Conservation (phyloP, 1,140 invertebrate species). For the Dendroctonus valens region DNA sequence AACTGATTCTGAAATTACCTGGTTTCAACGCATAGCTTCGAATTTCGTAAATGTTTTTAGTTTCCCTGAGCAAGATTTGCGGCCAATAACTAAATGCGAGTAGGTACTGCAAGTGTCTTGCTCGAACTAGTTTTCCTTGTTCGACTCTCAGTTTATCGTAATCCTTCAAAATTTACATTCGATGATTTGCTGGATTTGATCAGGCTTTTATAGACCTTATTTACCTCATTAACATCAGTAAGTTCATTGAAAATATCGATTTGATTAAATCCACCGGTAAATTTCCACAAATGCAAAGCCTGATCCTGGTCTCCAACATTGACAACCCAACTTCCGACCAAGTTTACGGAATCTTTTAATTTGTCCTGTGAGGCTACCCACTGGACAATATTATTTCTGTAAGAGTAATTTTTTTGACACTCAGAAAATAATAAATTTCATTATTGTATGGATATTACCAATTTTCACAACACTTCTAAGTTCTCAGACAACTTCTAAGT, state of each 20-base stretch:
- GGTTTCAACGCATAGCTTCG: conserved; percentile 87
- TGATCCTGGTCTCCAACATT: conserved; percentile 97
- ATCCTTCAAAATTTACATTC: conserved; percentile 58
- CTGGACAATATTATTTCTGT: conserved; percentile 77
- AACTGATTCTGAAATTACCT: conserved; percentile 51
- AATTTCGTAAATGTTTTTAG: conserved; percentile 91
- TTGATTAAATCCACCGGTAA: conserved; percentile 86
- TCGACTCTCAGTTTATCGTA: conserved; percentile 77
- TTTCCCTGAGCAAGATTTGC: conserved; percentile 67
- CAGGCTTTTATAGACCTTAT: conserved; percentile 14
- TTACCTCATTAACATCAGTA: conserved; percentile 71
- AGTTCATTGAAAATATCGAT: conserved; percentile 77
- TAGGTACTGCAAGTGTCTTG: conserved; percentile 88
- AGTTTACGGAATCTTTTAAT: conserved; percentile 65
- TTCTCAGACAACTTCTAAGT: no score
- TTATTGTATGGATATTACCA: no score
- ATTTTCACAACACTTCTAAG: no score
- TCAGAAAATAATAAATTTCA: no score
- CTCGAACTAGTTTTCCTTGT: conserved; percentile 79
- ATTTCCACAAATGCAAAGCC: conserved; percentile 92
- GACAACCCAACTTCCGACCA: conserved; percentile 85
- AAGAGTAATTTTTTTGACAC: conserved; percentile 20
- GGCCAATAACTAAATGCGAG: conserved; percentile 91
- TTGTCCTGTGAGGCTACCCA: conserved; percentile 73
- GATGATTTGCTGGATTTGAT: not conserved